A percentile compares a stretch with the other conserved stretches of the same genome.
phyloP scores from a whole-genome alignment of 1,140 invertebrate species.

The Lasioglossum baleicum region DNA sequence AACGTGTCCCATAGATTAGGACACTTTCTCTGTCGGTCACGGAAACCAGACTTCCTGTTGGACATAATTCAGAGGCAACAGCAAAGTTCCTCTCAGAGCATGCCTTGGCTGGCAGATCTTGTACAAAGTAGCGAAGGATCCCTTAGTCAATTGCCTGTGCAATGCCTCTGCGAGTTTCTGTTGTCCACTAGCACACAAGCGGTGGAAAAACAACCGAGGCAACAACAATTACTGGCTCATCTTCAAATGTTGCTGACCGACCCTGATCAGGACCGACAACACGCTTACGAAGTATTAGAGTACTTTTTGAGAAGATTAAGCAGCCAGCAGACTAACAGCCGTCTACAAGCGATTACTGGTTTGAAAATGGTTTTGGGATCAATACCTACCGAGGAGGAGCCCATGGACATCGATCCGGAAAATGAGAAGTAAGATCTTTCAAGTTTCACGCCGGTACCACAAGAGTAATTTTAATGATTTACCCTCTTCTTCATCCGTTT shows the following conservation, averaged over 20 bases:
- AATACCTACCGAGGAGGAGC: slow-evolving; percentile 74
- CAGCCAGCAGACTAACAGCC: slow-evolving; percentile 88
- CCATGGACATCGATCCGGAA: slow-evolving; percentile 76
- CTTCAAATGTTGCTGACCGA: slow-evolving; percentile 85
- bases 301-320: slow-evolving; percentile 94
- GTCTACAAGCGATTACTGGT: slow-evolving; percentile 88
- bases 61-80: slow-evolving; percentile 93
- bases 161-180: slow-evolving; percentile 97
- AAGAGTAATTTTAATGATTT: too few species aligned
- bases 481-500: not conserved
- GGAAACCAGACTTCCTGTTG: slow-evolving; percentile 94
- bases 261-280: slow-evolving; percentile 82
- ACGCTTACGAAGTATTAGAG: slow-evolving; percentile 91
- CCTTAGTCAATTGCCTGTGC: slow-evolving; percentile 93
- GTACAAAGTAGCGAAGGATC: slow-evolving; percentile 95
- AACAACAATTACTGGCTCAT: slow-evolving; percentile 89
- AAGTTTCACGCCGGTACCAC: too few species aligned
- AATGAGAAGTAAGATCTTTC: slow-evolving; percentile 71
- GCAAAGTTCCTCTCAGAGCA: slow-evolving; percentile 91
- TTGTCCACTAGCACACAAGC: slow-evolving; percentile 85
- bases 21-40: slow-evolving; percentile 92
- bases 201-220: slow-evolving; percentile 84
- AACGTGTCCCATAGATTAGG: slow-evolving; percentile 91
- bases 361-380: slow-evolving; percentile 81
- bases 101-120: slow-evolving; percentile 97